Base-by-base conservation (phyloP, 2,888 invertebrate species). In the Diarsia mendica region DNA sequence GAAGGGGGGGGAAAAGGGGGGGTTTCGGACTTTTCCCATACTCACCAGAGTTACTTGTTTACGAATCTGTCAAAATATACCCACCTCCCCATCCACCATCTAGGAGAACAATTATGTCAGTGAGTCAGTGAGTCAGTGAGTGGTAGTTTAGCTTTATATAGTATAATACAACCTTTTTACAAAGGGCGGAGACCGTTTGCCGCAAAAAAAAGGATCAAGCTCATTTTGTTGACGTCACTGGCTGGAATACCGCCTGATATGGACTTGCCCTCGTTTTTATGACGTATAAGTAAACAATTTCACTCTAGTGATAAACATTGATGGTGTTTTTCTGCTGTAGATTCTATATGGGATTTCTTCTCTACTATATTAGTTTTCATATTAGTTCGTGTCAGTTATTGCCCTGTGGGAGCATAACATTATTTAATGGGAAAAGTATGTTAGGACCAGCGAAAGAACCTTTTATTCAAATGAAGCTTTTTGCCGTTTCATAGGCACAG, bases 111-210 rank as follows among this genome's bases (percentile, higher is more conserved):
- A n/a, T n/a, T n/a, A n/a, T n/a, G n/a, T n/a, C n/a, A n/a, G n/a
- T n/a, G n/a, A n/a, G n/a, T n/a, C n/a, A n/a, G n/a, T n/a, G n/a
- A n/a, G n/a, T n/a, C n/a, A n/a, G n/a, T n/a, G n/a, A n/a, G n/a
- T n/a, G n/a, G n/a, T n/a, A n/a, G n/a, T n/a, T n/a, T n/a, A n/a
- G n/a, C n/a, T n/a, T n/a, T n/a, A n/a, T n/a, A n/a, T n/a, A n/a
- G n/a, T n/a, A n/a, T n/a, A n/a, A n/a, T 90, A 93, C 89, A 89
- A 88, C 87, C 87, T 90, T 90, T 89, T 86, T 84, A 81, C 68
- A 83, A 81, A 80, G 75, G 72, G 69, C 80, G 80, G 69, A 85
- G 82, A 86, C 79, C 79, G 72, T 70, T 79, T 61, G 66, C 78
- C 67, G 75, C 80, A 77, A 82, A 86, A 88, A 63, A 88, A 88